Evolutionary conservation across 2,888 invertebrate genomes (phyloP).

Genomic region (Dichetophora obliterata): DNA sequence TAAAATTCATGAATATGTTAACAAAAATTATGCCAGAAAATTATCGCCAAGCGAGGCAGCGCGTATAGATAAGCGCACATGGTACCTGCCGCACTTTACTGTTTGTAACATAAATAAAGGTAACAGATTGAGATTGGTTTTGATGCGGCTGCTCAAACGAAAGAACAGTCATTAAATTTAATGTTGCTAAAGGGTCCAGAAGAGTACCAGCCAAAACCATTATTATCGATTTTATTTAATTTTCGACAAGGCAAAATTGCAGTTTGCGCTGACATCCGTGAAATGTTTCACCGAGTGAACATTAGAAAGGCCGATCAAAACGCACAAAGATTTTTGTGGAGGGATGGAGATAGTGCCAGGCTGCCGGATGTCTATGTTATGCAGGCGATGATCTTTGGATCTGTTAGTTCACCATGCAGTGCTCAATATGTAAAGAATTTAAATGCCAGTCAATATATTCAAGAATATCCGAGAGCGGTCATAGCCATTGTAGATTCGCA

Average conservation of each 20-base stretch:
- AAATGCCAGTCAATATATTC: slow-evolving; percentile 20
- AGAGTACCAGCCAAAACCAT: slow-evolving; percentile 48
- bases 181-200: slow-evolving; percentile 58
- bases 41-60: too few species aligned
- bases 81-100: too few species aligned
- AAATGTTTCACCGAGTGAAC: slow-evolving; percentile 9
- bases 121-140: too few species aligned
- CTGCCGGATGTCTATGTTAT: slow-evolving; percentile 35
- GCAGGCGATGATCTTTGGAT: slow-evolving; percentile 39
- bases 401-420: slow-evolving; percentile 34
- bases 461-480: slow-evolving; percentile 21
- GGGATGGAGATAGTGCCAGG: slow-evolving; percentile 29
- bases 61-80: too few species aligned
- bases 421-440: slow-evolving; percentile 33
- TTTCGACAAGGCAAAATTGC: slow-evolving; percentile 59
- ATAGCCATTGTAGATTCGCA: slow-evolving; percentile 8
- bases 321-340: slow-evolving; percentile 55
- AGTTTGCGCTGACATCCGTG: slow-evolving; percentile 37
- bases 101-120: too few species aligned
- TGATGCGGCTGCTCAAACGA: slow-evolving; percentile 7
- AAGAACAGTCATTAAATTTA: slow-evolving; percentile 53
- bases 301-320: slow-evolving; percentile 54
- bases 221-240: slow-evolving; percentile 55
- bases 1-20: too few species aligned
- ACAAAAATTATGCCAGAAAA: too few species aligned